Conservation (phyloP, 2,888 invertebrate species). For the Globia sparganii region DNA sequence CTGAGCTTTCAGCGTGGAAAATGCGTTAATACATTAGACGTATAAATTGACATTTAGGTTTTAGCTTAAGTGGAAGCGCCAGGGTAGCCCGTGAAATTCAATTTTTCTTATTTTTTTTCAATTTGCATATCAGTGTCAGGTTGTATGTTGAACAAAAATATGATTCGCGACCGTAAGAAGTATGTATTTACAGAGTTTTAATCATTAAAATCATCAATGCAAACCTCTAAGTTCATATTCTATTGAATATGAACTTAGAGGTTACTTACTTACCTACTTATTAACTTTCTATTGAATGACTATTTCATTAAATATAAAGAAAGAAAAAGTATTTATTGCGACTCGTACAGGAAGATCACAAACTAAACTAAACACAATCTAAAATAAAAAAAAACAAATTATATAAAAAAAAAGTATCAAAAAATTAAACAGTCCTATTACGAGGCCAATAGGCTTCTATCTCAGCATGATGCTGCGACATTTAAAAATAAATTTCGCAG, state of each 20-base stretch:
- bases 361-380: too few species aligned
- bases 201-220: not conserved
- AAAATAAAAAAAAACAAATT: too few species aligned
- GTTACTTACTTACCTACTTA: too few species aligned
- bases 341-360: too few species aligned
- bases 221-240: not conserved
- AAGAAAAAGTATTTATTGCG: too few species aligned
- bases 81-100: not conserved
- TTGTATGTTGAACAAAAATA: not conserved
- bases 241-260: too few species aligned
- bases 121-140: not conserved
- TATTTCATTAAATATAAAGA: not conserved
- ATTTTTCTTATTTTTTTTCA: not conserved
- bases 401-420: too few species aligned
- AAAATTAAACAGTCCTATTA: too few species aligned
- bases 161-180: not conserved
- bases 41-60: not conserved
- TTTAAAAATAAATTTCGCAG: too few species aligned
- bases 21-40: not conserved
- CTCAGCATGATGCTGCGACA: too few species aligned
- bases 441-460: too few species aligned
- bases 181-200: too few species aligned
- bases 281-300: not conserved
- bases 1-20: not conserved
- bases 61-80: not conserved